Base-by-base conservation (phyloP, 2,888 invertebrate species). In the Hermaeophaga mercurialis region DNA sequence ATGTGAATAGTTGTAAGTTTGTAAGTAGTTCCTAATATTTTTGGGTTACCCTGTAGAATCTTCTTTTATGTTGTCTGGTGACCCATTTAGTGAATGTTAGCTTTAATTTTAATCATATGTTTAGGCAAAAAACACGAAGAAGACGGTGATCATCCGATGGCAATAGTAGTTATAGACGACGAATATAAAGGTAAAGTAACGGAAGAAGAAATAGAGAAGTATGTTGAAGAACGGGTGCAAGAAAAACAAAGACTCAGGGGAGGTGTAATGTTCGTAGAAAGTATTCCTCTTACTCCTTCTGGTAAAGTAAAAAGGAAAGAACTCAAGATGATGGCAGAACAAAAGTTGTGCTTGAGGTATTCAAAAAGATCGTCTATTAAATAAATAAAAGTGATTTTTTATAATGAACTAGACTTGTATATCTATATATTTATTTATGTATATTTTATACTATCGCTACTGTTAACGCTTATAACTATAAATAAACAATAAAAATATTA, bases 81-180 rank as follows among this genome's bases (percentile, higher is more conserved):
- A n/a, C n/a, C n/a, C n/a, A n/a, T n/a, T n/a, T n/a, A n/a, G n/a
- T n/a, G n/a, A n/a, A n/a, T n/a, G n/a, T n/a, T n/a, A n/a, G n/a
- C 4, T 22, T 22, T 22, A 22, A 5, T 22, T 5, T 22, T 22
- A 22, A 22, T 7, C 22, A 22, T 12, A 18, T 19, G 28, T 44
- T 19, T 36, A 61, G 73, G 73, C 3, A 55, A 70, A 44, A 72
- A 72, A 1, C 69, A 74, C 48, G 69, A 70, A 38, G 67, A 67
- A 54, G 73, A 74, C 47, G 73, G 72, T 2, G 72, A 74, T 15
- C 71, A 71, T 59, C 71, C 72, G 0, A 64, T 70, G 61, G 74
- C 67, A 1, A 50, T 73, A 1, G 63, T 73, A 9, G 60, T 69
- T 3, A 39, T 71, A 8, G 59, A 66, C 1, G 61, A 62, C 33